Base-by-base conservation (phyloP, 2,113 vertebrate genomes). In the Notothenia rossii region DNA sequence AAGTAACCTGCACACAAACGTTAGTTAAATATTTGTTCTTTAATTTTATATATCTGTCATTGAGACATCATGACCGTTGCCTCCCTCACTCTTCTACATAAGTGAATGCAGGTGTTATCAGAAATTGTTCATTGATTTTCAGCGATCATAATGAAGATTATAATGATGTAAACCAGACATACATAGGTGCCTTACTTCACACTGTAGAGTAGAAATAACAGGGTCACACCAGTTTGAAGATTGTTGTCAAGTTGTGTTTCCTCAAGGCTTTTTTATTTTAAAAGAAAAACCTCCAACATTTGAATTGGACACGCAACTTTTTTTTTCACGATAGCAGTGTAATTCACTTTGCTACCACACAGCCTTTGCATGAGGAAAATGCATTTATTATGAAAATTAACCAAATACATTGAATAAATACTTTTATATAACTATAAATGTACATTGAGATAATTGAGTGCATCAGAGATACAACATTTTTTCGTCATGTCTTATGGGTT, bases 401-500 rank as follows among this genome's bases (percentile, higher is more conserved):
- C 36, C 1, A 40, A 40, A 40, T 40, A 7, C 36, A 40, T 40
- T 40, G 1, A 40, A 40, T 25, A 0, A 1, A 25, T 25, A 11
- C 7, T 10, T 20, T 15, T 10, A 17, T 22, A 58, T 56, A 11
- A 3, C 17, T 29, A n/a, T n/a, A 7, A 36, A n/a, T 8, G 40
- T 36, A 56, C 1, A 3, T 25, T 50, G 17, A 18, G 59, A 1
- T 81, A 25, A 58, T 66, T 75, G 25, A 63, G 36, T 72, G 74
- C 70, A 75, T 46, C n/a, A 15, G 4, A 53, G 45, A 67, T 65
- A 36, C 3, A 53, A 46, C 25, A 55, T 58, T 65, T 81, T 53
- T 72, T 11, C 50, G 9, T 62, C 45, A 77, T 76, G 78, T 73
- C 78, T 73, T 51, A 87, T 75, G 71, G 77, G 51, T 86, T 51